phyloP scores from a whole-genome alignment of 2,888 invertebrate genomes.

The Leucophenga maculata region DNA sequence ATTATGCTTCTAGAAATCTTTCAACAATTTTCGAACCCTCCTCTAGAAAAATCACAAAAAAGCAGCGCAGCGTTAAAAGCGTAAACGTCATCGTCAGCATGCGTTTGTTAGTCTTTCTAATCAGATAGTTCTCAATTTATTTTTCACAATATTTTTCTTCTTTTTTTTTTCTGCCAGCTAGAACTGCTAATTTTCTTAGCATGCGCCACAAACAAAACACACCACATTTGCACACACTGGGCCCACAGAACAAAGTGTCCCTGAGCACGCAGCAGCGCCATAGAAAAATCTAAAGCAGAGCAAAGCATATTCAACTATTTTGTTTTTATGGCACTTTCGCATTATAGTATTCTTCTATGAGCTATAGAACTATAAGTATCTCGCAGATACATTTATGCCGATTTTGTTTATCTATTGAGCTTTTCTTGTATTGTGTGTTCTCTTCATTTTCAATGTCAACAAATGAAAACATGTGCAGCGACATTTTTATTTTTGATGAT shows the following conservation, averaged over 20 bases:
- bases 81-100: conserved; percentile 10
- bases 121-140: neutral
- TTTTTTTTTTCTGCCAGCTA: neutral
- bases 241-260: neutral
- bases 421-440: conserved; percentile 3
- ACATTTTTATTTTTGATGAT: conserved; percentile 14
- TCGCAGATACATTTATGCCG: conserved; percentile 1
- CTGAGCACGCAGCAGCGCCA: conserved; percentile 17
- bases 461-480: conserved; percentile 16
- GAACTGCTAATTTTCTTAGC: too few relatives aligned
- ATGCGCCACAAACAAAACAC: neutral
- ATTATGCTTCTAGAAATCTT: too few relatives aligned
- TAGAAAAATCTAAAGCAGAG: neutral
- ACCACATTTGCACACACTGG: too few relatives aligned
- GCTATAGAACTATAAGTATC: conserved; percentile 7
- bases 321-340: conserved; percentile 16
- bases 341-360: neutral
- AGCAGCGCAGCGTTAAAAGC: neutral
- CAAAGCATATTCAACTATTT: neutral
- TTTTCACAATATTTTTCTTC: neutral
- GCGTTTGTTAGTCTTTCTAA: conserved; percentile 15
- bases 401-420: neutral
- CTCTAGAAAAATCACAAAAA: too few relatives aligned
- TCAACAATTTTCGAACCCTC: too few relatives aligned
- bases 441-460: conserved; percentile 19